Evolutionary conservation across 2,797 vertebrate species (phyloP), one percentile per base, ranked within the genome.

Genomic region (Caiman crocodilus): DNA sequence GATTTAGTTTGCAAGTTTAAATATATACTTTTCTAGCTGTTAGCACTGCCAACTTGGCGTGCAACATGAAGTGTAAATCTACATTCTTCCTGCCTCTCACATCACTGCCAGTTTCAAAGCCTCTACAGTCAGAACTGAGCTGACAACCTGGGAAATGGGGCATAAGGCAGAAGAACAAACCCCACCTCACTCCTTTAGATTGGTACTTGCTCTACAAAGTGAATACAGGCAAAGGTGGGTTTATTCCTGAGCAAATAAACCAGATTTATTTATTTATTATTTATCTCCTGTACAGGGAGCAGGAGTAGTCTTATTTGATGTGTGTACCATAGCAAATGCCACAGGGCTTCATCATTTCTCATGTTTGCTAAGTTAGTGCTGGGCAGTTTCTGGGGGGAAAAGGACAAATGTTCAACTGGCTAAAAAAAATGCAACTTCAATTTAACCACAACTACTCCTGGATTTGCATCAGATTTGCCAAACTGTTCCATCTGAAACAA

Each of bases 221-320:
- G 6, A 71, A 71, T 14, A 23, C 42, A 23, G 35, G 32, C 25
- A 7, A 85, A 78, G 65, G 3, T 4, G 60, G 57, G 3, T 0
- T 55, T 74, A 92, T 78, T 42, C 10, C 78, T 80, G 17, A 14
- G 1, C 21, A 1, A 94, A 69, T 32, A 6, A 26, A 3, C 55
- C 63, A 32, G 50, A 93, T n/a, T n/a, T n/a, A n/a, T n/a, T n/a
- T n/a, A n/a, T n/a, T n/a, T n/a, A n/a, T n/a, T n/a, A n/a, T n/a
- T n/a, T n/a, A n/a, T n/a, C n/a, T n/a, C n/a, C n/a, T 21, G 65
- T 0, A 1, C 63, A 9, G 4, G 2, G 13, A 6, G 30, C 14
- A 76, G 73, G n/a, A 57, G 58, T 58, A 21, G 21, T 25, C 32
- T 71, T 35, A 7, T 71, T 42, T 7, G 23, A 42, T 35, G 14